A percentile compares a stretch with the other conserved stretches of the same genome.
Conservation (phyloP, 1,140 invertebrate species). For the Euschistus heros region DNA sequence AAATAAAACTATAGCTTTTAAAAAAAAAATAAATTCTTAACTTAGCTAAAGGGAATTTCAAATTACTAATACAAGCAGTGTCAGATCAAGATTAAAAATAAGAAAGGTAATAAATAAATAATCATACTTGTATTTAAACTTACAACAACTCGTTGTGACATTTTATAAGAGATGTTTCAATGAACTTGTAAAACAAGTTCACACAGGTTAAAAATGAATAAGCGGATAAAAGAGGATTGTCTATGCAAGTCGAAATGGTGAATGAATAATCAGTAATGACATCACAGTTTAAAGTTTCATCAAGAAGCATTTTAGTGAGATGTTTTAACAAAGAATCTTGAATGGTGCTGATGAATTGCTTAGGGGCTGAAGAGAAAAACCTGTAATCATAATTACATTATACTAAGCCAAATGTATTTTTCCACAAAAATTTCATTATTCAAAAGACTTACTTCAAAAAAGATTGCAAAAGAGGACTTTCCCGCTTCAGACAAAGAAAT, state of each 20-base stretch:
- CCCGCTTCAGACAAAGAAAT: not conserved
- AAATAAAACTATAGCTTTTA: too few relatives aligned
- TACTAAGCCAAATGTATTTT: not conserved
- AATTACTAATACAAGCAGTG: too few relatives aligned
- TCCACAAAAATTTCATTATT: not conserved
- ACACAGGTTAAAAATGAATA: not conserved
- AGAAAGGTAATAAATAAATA: not conserved
- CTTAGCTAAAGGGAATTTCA: too few relatives aligned
- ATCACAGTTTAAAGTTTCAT: not conserved
- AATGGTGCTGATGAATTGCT: not conserved
- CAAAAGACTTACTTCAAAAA: not conserved
- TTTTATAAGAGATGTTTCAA: not conserved
- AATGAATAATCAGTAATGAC: not conserved
- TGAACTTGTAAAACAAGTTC: not conserved
- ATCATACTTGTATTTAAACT: not conserved
- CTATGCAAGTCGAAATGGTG: not conserved
- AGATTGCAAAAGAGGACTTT: not conserved
- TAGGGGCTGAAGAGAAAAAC: not conserved
- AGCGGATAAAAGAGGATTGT: not conserved
- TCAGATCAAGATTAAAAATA: not conserved
- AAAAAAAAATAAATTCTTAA: too few relatives aligned
- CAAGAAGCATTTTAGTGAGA: not conserved
- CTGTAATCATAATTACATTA: not conserved
- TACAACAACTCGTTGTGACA: not conserved
- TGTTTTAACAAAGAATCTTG: not conserved